Evolutionary conservation across 64 coral and sea anemone genomes (phyloP).

Genomic region (Astreopora myriophthalma): DNA sequence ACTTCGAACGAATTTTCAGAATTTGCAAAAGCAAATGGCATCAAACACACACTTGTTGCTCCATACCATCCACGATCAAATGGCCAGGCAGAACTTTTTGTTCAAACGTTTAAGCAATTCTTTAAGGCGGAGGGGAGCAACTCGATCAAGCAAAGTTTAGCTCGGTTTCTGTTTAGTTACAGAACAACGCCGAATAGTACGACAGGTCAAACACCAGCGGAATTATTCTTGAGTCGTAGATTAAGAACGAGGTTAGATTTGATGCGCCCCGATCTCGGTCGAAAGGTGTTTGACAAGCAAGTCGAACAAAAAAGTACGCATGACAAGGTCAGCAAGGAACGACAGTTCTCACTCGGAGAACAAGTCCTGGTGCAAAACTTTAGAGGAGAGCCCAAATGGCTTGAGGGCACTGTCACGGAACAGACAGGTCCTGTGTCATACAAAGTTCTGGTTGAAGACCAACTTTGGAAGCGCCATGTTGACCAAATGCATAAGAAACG

Average conservation of each 20-base stretch:
- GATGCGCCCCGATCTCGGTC: neutral
- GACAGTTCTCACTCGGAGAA: slow-evolving; percentile 13
- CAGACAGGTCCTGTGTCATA: slow-evolving; percentile 24
- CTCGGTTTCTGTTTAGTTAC: neutral
- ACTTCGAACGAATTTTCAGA: no score
- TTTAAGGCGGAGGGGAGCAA: neutral
- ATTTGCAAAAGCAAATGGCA: no score
- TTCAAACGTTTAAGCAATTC: slow-evolving; percentile 5
- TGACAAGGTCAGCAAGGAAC: slow-evolving; percentile 12
- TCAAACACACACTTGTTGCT: no score
- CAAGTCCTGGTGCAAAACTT: slow-evolving; percentile 32
- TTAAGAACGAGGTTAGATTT: no score
- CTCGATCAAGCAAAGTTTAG: slow-evolving; percentile 16
- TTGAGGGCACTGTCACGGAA: slow-evolving; percentile 24
- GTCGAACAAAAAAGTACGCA: neutral
- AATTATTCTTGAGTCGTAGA: no score
- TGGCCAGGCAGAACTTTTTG: slow-evolving; percentile 3
- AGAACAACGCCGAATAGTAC: slow-evolving; percentile 7
- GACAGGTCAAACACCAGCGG: slow-evolving; percentile 32
- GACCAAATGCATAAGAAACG: slow-evolving; percentile 24
- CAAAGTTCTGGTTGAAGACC: neutral
- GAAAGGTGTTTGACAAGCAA: neutral
- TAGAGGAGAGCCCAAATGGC: slow-evolving; percentile 32
- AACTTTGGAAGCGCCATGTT: slow-evolving; percentile 27
- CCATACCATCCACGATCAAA: no score